Base-by-base conservation (phyloP, 2,888 invertebrate species). In the Chalcosyrphus nemorum region DNA sequence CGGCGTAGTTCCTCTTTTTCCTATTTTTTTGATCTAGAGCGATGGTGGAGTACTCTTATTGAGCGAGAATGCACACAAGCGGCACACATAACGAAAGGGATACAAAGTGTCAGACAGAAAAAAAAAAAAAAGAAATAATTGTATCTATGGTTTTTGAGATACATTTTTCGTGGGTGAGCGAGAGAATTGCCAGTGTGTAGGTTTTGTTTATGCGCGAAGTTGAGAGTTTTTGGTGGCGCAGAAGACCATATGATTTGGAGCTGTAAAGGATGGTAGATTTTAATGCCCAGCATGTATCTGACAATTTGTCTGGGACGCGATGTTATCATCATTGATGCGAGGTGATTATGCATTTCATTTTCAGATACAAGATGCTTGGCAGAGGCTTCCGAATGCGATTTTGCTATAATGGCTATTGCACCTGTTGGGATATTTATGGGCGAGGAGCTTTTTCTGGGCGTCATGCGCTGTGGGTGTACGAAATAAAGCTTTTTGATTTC, bases 141-240 rank as follows among this genome's bases (percentile, higher is more conserved):
- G 13, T 59, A 41, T 41, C 59, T 2, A 41, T 32, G 47, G 13
- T 7, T 11, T 5, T 54, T 24, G 3, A 4, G 21, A 56, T 63
- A 45, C 35, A 65, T n/a, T 63, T 35, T 35, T 5, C n/a, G 13
- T 4, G 3, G 2, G 38, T 4, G 21, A 4, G 11, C 6, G 13
- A 2, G 61, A 63, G 68, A 66, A 43, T 45, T 45, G 15, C 17
- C 2, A 1, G 5, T 27, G 81, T 85, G 61, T 81, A 70, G 38
- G 76, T 61, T 86, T 86, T 86, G 87, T 87, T 87, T 87, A 87
- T 87, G 87, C 87, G 87, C 87, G 86, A 75, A 76, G 59, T 21
- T 11, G 15, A 54, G 45, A 35, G 19, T 43, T 57, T 63, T 9
- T 27, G n/a, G 59, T 6, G 54, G 77, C 86, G 86, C 82, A 68